Evolutionary conservation across 2,888 invertebrate genomes (phyloP).

Genomic region (Operophtera brumata): DNA sequence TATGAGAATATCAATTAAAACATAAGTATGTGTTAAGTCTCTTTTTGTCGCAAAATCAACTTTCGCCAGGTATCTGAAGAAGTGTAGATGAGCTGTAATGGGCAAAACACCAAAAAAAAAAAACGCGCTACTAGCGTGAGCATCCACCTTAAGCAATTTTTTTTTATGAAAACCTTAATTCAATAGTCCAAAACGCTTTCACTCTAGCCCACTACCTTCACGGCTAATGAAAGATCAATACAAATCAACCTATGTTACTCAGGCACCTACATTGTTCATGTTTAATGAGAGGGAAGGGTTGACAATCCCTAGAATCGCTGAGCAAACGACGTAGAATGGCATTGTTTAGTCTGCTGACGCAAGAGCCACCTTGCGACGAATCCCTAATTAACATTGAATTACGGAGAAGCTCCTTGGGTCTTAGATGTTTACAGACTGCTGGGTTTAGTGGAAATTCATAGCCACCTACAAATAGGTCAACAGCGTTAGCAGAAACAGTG

Average conservation of each 20-base stretch:
- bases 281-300: conserved; percentile 52
- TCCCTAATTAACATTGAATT: conserved; percentile 42
- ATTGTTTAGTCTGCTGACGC: conserved; percentile 40
- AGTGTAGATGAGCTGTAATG: too few species aligned
- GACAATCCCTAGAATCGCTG: conserved; percentile 38
- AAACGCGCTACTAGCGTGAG: too few species aligned
- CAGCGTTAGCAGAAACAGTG: not conserved
- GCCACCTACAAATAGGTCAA: not conserved
- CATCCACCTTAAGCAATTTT: not conserved
- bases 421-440: conserved; percentile 9
- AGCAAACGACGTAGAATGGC: conserved; percentile 40
- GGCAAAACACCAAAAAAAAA: too few species aligned
- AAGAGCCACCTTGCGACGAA: conserved; percentile 32
- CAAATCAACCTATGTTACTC: conserved; percentile 31
- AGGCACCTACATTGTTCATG: conserved; percentile 45
- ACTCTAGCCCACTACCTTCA: conserved; percentile 10
- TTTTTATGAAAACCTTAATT: not conserved
- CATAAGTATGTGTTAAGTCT: too few species aligned
- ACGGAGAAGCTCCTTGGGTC: conserved; percentile 26
- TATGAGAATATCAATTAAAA: too few species aligned
- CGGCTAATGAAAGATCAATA: conserved; percentile 25
- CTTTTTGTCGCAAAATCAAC: too few species aligned
- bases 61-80: too few species aligned
- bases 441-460: conserved; percentile 1
- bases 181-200: conserved; percentile 11